A percentile compares a stretch with the other conserved stretches of the same genome.
Conservation (phyloP, 2,888 invertebrate species). For the Drosophila pseudotalamancana region DNA sequence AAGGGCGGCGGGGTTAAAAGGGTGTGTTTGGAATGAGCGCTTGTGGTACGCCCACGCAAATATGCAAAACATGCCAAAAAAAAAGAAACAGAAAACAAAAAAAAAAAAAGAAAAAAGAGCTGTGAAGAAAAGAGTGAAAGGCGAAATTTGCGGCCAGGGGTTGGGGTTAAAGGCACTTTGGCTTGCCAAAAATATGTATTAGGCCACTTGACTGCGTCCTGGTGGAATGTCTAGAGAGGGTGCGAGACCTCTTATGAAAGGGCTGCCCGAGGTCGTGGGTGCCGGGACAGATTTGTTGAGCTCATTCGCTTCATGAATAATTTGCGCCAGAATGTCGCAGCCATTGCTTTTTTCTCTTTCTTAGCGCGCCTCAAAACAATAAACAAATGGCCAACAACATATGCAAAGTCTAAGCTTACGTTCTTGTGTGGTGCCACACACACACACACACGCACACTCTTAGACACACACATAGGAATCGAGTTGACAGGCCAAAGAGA, state of each 20-base stretch:
- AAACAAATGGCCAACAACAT: slow-evolving; percentile 78
- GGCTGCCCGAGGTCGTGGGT: neutral
- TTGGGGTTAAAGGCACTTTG: slow-evolving; percentile 57
- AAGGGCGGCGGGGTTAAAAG: neutral
- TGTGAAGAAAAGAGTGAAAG: slow-evolving; percentile 17
- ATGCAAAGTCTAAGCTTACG: slow-evolving; percentile 54
- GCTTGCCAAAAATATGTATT: slow-evolving; percentile 74
- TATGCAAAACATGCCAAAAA: slow-evolving; percentile 67
- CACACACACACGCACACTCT: neutral
- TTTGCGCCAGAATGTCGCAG: slow-evolving; percentile 74
- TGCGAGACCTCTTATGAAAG: slow-evolving; percentile 6
- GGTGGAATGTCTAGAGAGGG: neutral
- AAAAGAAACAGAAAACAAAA: neutral
- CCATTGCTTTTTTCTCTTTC: slow-evolving; percentile 27
- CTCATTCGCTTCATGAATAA: slow-evolving; percentile 78
- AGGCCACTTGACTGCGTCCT: slow-evolving; percentile 70
- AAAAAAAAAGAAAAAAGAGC: neutral
- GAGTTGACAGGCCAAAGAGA: slow-evolving; percentile 64
- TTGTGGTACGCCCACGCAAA: slow-evolving; percentile 38
- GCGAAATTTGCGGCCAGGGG: slow-evolving; percentile 28
- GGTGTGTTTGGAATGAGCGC: too few species aligned
- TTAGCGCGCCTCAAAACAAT: slow-evolving; percentile 60
- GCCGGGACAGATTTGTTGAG: slow-evolving; percentile 66
- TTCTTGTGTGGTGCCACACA: neutral
- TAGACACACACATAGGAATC: slow-evolving; percentile 55